Base-by-base conservation (phyloP, 2,113 vertebrate species). In the Amazona guildingii region DNA sequence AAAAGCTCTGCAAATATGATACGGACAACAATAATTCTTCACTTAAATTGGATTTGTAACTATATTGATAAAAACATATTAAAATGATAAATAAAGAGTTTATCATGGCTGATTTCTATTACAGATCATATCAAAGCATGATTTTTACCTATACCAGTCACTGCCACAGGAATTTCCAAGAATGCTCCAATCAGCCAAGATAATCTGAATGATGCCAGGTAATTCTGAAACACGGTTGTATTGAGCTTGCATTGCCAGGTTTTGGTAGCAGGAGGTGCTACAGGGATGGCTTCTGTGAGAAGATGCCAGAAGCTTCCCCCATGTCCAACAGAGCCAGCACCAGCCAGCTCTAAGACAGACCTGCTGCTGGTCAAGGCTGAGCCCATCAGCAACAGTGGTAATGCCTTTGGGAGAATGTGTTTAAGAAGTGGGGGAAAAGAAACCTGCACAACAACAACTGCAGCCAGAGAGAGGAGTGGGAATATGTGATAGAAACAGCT, bases 361-460 rank as follows among this genome's bases (percentile, higher is more conserved):
- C 9, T 0, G 0, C 11, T 0, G 1, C 44, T 43, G 29, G 16
- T 20, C 15, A 28, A 0, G 1, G 25, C 15, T 9, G 9, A 88
- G 13, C 21, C 37, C 15, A 43, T 13, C 15, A 62, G 19, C 1
- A 2, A 62, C 0, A 0, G 11, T 6, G 23, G 29, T 6, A 68
- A 52, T 1, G 2, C 11, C 10, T 52, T 43, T 63, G 37, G 1
- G 41, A 72, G 21, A 62, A 48, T 3, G 1, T 8, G 39, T 15
- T 49, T 80, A 19, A 62, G 19, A 48, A 83, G 13, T 9, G 1
- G 6, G 11, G 13, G 64, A 19, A 41, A 70, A 33, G 83, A 74
- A 19, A 2, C 0, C 1, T 84, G 73, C 1, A 1, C 19, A 76
- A 46, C 18, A 43, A 37, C 17, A 24, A 17, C 17, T 48, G 21